phyloP scores from a whole-genome alignment of 2,797 vertebrate genomes.

The Brotula barbata region DNA sequence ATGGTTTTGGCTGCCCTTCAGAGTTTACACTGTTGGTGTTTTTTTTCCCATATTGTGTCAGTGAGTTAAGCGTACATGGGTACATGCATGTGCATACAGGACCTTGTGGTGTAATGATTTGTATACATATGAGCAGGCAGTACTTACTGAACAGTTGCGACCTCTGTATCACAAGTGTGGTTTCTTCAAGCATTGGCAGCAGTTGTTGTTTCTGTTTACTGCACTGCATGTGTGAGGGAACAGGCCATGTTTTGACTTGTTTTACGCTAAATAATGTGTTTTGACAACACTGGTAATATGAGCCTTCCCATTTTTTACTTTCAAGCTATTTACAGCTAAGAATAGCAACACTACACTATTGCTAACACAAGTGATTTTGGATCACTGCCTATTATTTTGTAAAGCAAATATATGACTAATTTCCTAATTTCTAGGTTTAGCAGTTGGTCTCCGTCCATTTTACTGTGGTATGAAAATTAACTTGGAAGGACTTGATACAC shows the following conservation, averaged over 20 bases:
- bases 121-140: neutral
- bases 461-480: too few relatives aligned
- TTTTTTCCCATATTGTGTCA: constrained; percentile 12
- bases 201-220: neutral
- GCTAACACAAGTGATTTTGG: too few relatives aligned
- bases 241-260: neutral
- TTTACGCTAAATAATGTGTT: neutral
- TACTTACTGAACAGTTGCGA: neutral
- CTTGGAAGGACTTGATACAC: too few relatives aligned
- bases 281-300: constrained; percentile 1
- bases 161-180: neutral
- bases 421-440: too few relatives aligned
- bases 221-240: neutral
- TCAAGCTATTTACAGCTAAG: too few relatives aligned
- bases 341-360: too few relatives aligned
- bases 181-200: neutral
- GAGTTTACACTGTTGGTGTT: constrained; percentile 21
- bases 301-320: too few relatives aligned
- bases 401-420: too few relatives aligned
- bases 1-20: constrained; percentile 30
- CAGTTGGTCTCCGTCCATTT: too few relatives aligned
- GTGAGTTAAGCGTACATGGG: constrained; percentile 1
- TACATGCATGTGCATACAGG: neutral
- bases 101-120: constrained; percentile 4
- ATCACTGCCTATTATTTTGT: too few relatives aligned